Percentiles rank a stretch among this genome's conserved stretches.
Evolutionary conservation across 2,113 vertebrate genomes (phyloP).

Genomic region (Muntiacus reevesi): DNA sequence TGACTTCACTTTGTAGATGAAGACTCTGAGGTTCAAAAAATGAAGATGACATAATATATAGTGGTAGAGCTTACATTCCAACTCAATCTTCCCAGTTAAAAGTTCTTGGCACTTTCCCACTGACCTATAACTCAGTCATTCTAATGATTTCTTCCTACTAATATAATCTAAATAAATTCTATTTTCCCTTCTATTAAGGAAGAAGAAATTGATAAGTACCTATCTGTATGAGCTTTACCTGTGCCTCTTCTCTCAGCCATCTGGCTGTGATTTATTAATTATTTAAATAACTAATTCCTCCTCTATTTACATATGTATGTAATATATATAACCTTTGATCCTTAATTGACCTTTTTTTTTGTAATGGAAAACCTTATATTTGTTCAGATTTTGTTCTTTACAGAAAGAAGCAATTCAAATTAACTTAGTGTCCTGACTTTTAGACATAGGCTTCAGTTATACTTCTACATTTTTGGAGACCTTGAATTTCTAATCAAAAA

Average conservation of each 20-base stretch:
- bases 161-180: too few species aligned
- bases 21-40: neutral
- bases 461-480: neutral
- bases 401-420: neutral
- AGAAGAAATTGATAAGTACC: neutral
- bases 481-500: neutral
- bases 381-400: neutral
- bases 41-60: neutral
- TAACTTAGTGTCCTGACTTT: neutral
- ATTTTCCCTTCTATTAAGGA: conserved; percentile 9
- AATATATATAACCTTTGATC: neutral
- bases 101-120: neutral
- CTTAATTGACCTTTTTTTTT: neutral
- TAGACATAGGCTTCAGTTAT: neutral
- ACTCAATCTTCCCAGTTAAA: neutral
- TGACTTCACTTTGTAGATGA: neutral
- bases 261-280: neutral
- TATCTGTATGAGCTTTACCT: neutral
- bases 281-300: neutral
- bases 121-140: neutral
- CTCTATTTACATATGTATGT: neutral
- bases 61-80: neutral
- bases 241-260: neutral
- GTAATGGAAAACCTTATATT: neutral
- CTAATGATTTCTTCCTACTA: neutral